These are phyloP conservation scores for Clivina fossor DNA, from an alignment of 2,888 invertebrate species.

Conservation along the genomic window DNA sequence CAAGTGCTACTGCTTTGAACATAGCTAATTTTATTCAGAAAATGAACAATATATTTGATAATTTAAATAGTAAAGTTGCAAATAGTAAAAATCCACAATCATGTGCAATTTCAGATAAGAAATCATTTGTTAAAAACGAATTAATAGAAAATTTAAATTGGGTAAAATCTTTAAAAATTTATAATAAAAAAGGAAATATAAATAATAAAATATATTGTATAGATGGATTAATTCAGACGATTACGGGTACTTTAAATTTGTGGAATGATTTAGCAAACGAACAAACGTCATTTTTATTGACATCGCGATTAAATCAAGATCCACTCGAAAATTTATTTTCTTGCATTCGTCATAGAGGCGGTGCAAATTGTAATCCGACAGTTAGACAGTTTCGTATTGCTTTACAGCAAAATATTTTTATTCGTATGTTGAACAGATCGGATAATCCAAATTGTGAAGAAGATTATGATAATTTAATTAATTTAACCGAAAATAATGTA, in stretches of 20 bases:
- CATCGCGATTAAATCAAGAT: slow-evolving; percentile 35
- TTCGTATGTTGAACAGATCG: neutral
- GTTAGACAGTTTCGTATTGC: slow-evolving; percentile 27
- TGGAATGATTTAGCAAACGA: slow-evolving; percentile 37
- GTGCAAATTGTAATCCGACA: slow-evolving; percentile 35
- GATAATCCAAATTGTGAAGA: no score
- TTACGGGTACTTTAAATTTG: slow-evolving; percentile 38
- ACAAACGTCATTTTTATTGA: slow-evolving; percentile 35
- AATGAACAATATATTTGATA: no score
- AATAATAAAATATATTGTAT: slow-evolving; percentile 40
- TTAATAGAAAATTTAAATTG: no score
- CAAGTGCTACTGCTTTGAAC: no score
- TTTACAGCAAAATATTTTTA: slow-evolving; percentile 29
- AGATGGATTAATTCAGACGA: slow-evolving; percentile 39
- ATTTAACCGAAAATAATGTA: no score
- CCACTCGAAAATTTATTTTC: slow-evolving; percentile 40
- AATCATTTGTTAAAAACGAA: no score
- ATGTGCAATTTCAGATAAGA: no score
- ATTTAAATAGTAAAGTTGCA: no score
- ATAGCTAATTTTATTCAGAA: no score
- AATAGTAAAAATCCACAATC: no score
- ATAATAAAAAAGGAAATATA: slow-evolving; percentile 24
- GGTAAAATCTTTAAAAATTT: no score
- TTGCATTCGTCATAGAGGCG: slow-evolving; percentile 34
- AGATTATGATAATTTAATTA: no score